Evolutionary conservation across 2,888 invertebrate genomes (phyloP), one percentile per base, ranked within the genome.

Genomic region (Eucera pruinosa): DNA sequence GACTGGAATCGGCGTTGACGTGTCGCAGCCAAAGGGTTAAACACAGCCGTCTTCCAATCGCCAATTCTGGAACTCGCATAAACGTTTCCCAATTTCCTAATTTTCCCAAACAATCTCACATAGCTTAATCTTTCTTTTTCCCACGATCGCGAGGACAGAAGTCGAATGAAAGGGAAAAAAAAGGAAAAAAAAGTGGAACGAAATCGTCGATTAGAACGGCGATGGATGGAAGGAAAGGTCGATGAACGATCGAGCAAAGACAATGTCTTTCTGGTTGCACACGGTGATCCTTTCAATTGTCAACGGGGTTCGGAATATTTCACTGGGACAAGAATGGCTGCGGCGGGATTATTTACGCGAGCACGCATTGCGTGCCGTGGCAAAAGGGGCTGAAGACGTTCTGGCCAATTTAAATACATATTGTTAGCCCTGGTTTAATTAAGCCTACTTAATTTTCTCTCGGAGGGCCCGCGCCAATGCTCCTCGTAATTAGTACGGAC

Each of bases 371-470:
- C 68, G 68, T 43, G 41, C 6, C 43, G 23, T 4, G 39, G 36
- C 25, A 43, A 52, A 13, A 70, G 62, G 36, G 54, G 68, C 54
- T 33, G 77, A 75, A 80, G 80, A 80, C 69, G 81, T 73, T 70
- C 71, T 47, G 66, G 69, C 79, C 85, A 87, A 88, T 91, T 90
- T 90, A 88, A 89, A 90, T 90, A 88, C 86, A 88, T 89, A 89
- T 89, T 88, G 89, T 89, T 88, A 82, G 86, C 68, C 78, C 80
- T 79, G 87, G 86, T 88, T 90, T 90, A 91, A 90, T 91, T 91
- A 90, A 90, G 89, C 83, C 86, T 87, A 87, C 88, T 91, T 90
- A 89, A 90, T 91, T 91, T 89, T 86, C 78, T 78, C 78, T 78
- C 76, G 71, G 75, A 82, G 78, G 83, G 79, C 64, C 82, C 82